Base-by-base conservation (phyloP, 2,888 invertebrate species). In the Cremastinae sp. region DNA sequence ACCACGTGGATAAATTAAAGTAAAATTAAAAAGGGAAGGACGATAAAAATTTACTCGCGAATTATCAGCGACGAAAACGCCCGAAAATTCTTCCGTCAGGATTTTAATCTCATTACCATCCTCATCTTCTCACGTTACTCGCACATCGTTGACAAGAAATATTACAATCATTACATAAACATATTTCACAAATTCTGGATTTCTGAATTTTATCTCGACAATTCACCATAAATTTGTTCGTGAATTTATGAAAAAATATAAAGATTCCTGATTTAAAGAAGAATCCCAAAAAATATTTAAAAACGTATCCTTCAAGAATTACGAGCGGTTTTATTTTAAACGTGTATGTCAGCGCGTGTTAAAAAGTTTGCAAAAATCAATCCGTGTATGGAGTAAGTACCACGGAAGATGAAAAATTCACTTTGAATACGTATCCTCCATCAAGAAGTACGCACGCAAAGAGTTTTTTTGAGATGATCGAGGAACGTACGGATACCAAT, bases 351-450 rank as follows among this genome's bases (percentile, higher is more conserved):
- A 56, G 49, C 56, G 61, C 49, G 49, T 43, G 58, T 18, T 70
- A 59, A 74, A 39, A 64, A 59, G 28, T 28, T 70, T 35, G 45
- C 37, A 10, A 62, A 72, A 75, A 72, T 75, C 75, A 75, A 75
- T 72, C 51, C 58, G 53, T 53, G 51, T 45, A 51, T 47, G 53
- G 56, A 64, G 64, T 56, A 45, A 28, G 28, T 55, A 51, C 47
- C 28, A 62, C 39, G 45, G 28, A 28, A 5, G 5, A 28, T 28
- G 28, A 28, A 68, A 59, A 64, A 72, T 72, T 72, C 68, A 68
- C 75, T 75, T 51, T 20, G 39, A 20, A 55, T 66, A 39, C 61
- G 39, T 51, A 59, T 41, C 41, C 28, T 18, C n/a, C n/a, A n/a
- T 51, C 37, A 16, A 14, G 53, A 70, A 20, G 35, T 22, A 43